Evolutionary conservation across 2,888 invertebrate genomes (phyloP), one percentile per base, ranked within the genome.

Genomic region (Eulithis prunata): DNA sequence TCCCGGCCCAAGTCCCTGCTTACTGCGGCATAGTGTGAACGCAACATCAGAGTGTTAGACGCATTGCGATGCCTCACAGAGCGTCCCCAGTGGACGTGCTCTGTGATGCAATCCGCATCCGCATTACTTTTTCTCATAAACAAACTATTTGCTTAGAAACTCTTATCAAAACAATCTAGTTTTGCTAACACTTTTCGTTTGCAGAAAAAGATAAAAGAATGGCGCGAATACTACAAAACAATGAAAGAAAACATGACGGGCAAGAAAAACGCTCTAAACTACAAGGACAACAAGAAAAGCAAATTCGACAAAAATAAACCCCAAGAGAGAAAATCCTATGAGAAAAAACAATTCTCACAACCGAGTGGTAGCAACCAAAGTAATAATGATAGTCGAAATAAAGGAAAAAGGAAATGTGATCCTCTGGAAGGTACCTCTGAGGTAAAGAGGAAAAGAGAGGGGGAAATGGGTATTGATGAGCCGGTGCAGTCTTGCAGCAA

Each of bases 231-330:
- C 69, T 92, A 90, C 71, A 88, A 90, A 80, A 84, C 84, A 0
- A 87, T 91, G 88, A 91, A 91, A 71, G 89, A 90, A 28, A 90
- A 89, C 70, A 90, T 91, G 87, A 83, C 78, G 0, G 88, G 87
- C 6, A 83, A 86, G 45, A 89, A 88, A 66, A 81, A 86, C 21
- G 88, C 87, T 71, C 21, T 83, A 45, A 13, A 69, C 84, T 68
- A 89, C 81, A 79, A 57, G 43, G 81, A 81, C 56, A 85, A 88
- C 59, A 91, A 91, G 64, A 51, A 57, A 54, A 47, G 75, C 0
- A 91, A 90, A 74, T 72, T 72, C 5, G 87, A 88, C 13, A 87
- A 87, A 69, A 86, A 82, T 51, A 81, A 78, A 45, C 80, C 78
- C 41, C 53, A 53, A 38, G 38, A 49, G 6, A 4, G 82, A 54